Base-by-base conservation (phyloP, 2,113 vertebrate genomes). In the Toxotes jaculatrix region DNA sequence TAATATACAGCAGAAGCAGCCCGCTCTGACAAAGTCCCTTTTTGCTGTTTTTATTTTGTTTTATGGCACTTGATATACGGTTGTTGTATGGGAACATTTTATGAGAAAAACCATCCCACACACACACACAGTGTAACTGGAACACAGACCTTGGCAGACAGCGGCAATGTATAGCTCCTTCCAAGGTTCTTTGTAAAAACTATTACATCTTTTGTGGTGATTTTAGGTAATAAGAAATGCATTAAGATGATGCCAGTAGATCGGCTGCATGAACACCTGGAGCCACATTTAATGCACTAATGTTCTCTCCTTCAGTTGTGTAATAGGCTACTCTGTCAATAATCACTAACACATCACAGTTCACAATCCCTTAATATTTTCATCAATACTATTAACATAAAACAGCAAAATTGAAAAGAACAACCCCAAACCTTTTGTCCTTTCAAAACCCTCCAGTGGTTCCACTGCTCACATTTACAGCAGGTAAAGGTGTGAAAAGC, bases 1-100 rank as follows among this genome's bases (percentile, higher is more conserved):
- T 73, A 85, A 91, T 89, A 69, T 88, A 92, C 86, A 91, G 76
- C 23, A 57, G 31, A 77, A 38, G 72, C 81, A 66, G 63, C 47
- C 65, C 4, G 16, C 62, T 65, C 61, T 53, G 49, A 38, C 62
- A 64, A 23, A 34, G 79, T 79, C 80, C 72, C 87, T 83, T 67
- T 81, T 80, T 79, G 68, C 65, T 75, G 63, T 65, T 80, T 89
- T 72, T 38, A 87, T 69, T 89, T 74, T 49, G 77, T 74, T 89
- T 86, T 86, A 81, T 81, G 86, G 86, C 87, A 80, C 87, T 80
- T 88, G 80, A 87, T 80, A 85, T 85, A 88, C 31, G 63, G 66
- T 72, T 63, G 76, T 49, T 70, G 32, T 49, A 60, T 76, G 69
- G 69, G 74, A 62, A 85, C 77, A 88, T 71, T 73, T 76, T 57